Conservation (phyloP, 2,113 vertebrate species). For the Pachycephala philippinensis region DNA sequence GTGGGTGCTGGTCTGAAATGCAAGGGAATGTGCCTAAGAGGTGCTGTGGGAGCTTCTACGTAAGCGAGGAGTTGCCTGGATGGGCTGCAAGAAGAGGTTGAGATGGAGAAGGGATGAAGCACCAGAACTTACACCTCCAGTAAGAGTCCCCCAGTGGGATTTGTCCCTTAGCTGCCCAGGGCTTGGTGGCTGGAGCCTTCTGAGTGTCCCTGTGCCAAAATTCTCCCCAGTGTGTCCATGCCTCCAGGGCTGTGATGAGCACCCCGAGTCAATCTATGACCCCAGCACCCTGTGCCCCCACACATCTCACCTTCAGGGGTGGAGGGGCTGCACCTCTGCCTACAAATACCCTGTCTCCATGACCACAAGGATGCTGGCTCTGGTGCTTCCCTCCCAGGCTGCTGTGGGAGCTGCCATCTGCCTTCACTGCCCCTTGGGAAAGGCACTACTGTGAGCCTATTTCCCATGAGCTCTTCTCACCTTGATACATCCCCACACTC, state of each 20-base stretch:
- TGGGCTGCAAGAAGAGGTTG: background rate
- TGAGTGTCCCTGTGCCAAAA: background rate
- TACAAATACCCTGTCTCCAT: background rate
- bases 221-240: accelerated
- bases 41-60: background rate
- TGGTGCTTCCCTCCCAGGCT: background rate
- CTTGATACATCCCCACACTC: background rate
- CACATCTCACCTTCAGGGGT: background rate
- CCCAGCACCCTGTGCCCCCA: background rate
- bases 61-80: background rate
- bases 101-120: background rate
- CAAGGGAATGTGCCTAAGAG: background rate
- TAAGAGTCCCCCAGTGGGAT: background rate
- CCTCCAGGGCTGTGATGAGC: background rate
- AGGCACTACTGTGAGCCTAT: accelerated
- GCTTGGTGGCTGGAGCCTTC: background rate
- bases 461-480: background rate
- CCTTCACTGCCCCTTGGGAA: background rate
- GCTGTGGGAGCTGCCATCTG: background rate
- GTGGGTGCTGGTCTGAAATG: background rate
- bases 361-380: background rate
- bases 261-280: background rate
- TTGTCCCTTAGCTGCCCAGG: background rate
- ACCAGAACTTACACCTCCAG: background rate
- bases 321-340: background rate